Evolutionary conservation across 2,888 invertebrate genomes (phyloP), one percentile per base, ranked within the genome.

Genomic region (Choreutis nemorana): DNA sequence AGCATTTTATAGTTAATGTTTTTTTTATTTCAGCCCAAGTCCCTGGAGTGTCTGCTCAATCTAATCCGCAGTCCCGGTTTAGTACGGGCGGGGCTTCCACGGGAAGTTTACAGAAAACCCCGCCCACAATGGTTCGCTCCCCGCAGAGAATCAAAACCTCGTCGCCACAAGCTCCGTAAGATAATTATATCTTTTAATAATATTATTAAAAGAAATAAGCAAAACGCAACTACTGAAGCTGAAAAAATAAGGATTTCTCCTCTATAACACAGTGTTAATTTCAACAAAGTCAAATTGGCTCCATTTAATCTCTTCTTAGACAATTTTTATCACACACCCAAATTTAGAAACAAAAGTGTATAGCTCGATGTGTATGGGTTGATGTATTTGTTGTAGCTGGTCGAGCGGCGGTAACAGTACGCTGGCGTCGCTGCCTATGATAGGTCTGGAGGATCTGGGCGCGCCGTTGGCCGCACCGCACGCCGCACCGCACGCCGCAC

Each of bases 391-490:
- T n/a, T n/a, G n/a, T n/a, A 87, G 86, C 36, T 86, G 86, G 81
- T 83, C 85, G 41, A 83, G 82, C 39, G 83, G 83, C 42, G 81
- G 83, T 26, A 86, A 84, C 59, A 87, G 87, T 41, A 85, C 87
- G 5, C 73, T 87, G 39, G 90, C 89, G 41, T 90, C 87, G 44
- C 75, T 87, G 39, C 90, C 90, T 4, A 85, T 89, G 85, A 88
- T 90, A 40, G 86, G 87, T 24, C 66, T 87, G 34, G 87, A 87
- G 53, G 87, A 87, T 44, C 48, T 71, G 36, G 36, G 57, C 6
- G 55, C 57, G 2, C 47, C 50, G 16, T 41, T 43, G 20, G 37
- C 47, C 15, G 40, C 45, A 28, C 31, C 47, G 10, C 38, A 45
- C 14, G 38, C 50, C 18, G 38, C 44, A 6, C 35, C 46, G 28